A percentile compares a stretch with the other conserved stretches of the same genome.
Conservation (phyloP, 2,113 vertebrate genomes). For the Gambusia holbrooki region DNA sequence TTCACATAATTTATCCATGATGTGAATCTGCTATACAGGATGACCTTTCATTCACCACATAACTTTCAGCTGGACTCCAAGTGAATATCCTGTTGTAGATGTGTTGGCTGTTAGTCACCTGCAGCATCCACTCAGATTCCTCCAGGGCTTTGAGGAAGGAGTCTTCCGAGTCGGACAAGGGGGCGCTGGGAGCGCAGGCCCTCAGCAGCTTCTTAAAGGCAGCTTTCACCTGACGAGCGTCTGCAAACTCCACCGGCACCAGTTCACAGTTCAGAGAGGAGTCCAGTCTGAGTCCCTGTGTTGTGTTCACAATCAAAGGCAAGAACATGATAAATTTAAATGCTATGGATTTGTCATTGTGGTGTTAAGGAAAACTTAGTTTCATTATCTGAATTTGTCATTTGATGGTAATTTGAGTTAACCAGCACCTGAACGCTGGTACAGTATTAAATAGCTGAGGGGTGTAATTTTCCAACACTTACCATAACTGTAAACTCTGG, state of each 20-base stretch:
- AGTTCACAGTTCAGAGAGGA: constrained; percentile 94
- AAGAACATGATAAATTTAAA: background rate
- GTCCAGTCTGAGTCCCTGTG: constrained; percentile 91
- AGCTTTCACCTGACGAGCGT: constrained; percentile 91
- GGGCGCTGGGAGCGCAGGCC: constrained; percentile 91
- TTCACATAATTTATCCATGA: constrained; percentile 45
- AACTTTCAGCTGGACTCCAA: background rate
- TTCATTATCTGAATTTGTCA: background rate
- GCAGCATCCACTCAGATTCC: constrained; percentile 96
- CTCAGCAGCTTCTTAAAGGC: constrained; percentile 96
- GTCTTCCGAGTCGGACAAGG: constrained; percentile 86
- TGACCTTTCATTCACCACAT: constrained; percentile 54
- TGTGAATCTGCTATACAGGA: constrained; percentile 59
- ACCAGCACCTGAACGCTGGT: too few relatives aligned
- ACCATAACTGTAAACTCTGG: too few relatives aligned
- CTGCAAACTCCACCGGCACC: constrained; percentile 95
- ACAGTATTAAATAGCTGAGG: too few relatives aligned
- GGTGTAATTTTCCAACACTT: too few relatives aligned
- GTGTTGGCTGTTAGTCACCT: constrained; percentile 78
- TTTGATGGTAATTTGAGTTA: too few relatives aligned
- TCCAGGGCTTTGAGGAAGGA: constrained; percentile 93
- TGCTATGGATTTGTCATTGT: background rate
- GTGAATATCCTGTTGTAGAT: background rate
- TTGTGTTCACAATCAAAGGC: background rate
- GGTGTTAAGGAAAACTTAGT: background rate